Percentiles rank a stretch among this genome's conserved stretches.
phyloP scores from a whole-genome alignment of 2,797 vertebrate genomes.

The Lindbergichthys nudifrons region DNA sequence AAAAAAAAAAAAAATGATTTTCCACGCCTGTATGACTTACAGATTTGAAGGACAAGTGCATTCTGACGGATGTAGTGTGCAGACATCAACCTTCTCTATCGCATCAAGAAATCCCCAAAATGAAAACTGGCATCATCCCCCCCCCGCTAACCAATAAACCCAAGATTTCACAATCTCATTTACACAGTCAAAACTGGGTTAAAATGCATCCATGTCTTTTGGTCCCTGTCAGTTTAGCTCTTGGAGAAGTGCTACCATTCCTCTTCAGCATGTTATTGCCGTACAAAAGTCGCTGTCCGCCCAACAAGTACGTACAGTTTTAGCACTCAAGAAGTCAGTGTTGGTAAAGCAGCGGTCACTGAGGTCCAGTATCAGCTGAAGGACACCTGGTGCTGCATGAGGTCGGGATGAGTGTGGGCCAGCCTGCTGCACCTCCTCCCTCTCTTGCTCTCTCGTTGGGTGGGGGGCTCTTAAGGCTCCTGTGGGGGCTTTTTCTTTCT shows the following conservation, averaged over 20 bases:
- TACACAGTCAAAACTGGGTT: conserved; percentile 72
- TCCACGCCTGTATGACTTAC: conserved; percentile 58
- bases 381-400: conserved; percentile 84
- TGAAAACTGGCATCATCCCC: conserved; percentile 30
- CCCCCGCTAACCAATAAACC: conserved; percentile 16
- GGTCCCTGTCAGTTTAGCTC: conserved; percentile 89
- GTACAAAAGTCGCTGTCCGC: conserved; percentile 58
- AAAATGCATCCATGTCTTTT: conserved; percentile 85
- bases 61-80: conserved; percentile 72
- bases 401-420: conserved; percentile 71
- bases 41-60: conserved; percentile 72
- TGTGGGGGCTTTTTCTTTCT: conserved; percentile 58
- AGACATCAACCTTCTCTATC: conserved; percentile 40
- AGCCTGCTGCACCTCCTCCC: conserved; percentile 71
- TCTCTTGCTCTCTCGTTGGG: conserved; percentile 45
- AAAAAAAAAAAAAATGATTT: conserved; percentile 85
- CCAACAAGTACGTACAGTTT: conserved; percentile 50
- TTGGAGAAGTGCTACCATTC: conserved; percentile 87
- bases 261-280: conserved; percentile 79
- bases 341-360: conserved; percentile 69
- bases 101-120: conserved; percentile 30
- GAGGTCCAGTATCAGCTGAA: conserved; percentile 80
- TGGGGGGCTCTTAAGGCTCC: conserved; percentile 77
- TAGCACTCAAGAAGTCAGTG: conserved; percentile 62
- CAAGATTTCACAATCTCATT: conserved; percentile 31